Evolutionary conservation across 1,140 invertebrate genomes (phyloP), one percentile per base, ranked within the genome.

Genomic region (Drosophila tristis): DNA sequence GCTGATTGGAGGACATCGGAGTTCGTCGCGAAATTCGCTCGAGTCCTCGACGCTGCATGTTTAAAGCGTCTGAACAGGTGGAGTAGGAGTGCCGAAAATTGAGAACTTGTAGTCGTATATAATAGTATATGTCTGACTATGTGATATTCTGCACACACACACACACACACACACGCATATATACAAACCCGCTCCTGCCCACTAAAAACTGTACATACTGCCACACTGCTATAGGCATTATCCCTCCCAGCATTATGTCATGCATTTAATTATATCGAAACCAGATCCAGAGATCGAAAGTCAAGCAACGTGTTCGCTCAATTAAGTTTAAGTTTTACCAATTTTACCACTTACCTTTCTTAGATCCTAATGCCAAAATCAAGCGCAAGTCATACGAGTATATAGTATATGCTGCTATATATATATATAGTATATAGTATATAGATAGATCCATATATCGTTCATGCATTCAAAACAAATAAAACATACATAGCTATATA

Each of bases 121-220:
- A 71, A 11, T 13, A 13, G 0, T 70, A 70, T 54, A 90, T 82
- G 84, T 89, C 84, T 87, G 80, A 91, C 91, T 74, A 72, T 91
- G 66, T 89, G 82, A 74, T 86, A 91, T 63, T 77, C 90, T 60
- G 81, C 91, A 78, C 65, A 85, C 57, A 77, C 86, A 74, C 77
- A 64, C 74, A 57, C 68, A 71, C 67, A 68, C 20, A 20, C 20
- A 20, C 20, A 57, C 68, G 64, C 67, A 66, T 2, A 20, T 20
- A 51, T n/a, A 48, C 9, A 60, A 4, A 61, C 1, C 11, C 35
- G 11, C 5, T 4, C 3, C 23, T 25, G 60, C 70, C 31, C 16
- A 58, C 23, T 63, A 13, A 64, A n/a, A 70, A 35, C 66, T 62
- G 71, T 42, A 82, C 47, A 74, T 57, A 74, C 47, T 65, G 45